Base-by-base conservation (phyloP, 2,888 invertebrate species). In the Cheilosia pagana region DNA sequence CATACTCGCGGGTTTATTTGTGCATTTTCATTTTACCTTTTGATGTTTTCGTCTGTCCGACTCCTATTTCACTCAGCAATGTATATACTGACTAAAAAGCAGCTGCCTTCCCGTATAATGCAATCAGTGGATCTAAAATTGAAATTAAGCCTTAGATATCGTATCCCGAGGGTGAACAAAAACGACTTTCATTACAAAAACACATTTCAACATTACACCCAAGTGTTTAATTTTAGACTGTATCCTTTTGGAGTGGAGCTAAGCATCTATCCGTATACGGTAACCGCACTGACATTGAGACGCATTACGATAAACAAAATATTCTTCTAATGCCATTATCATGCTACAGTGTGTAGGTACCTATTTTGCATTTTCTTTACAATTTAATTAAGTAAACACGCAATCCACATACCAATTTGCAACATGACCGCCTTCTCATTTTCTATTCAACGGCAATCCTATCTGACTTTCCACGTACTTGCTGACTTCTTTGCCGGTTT, bases 391-490 rank as follows among this genome's bases (percentile, higher is more conserved):
- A 70, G 48, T 23, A 59, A 70, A 59, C 59, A 59, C 48, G 35
- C 48, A 48, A 70, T 59, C 59, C 48, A 70, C 70, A 59, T 59
- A 39, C 57, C 70, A 70, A 70, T 70, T 70, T 70, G 70, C 59
- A 70, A 59, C 57, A 48, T 57, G 68, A 57, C 70, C 59, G 59
- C 23, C 48, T 50, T 39, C 59, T 59, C 59, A 70, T 59, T 39
- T 70, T 14, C 59, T 35, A 59, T 70, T 70, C 70, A 48, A 23
- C 21, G 21, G 12, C 35, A 48, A 70, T 19, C 23, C 35, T 41
- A 39, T 59, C 28, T 1, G 23, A 31, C 45, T 23, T 45, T n/a
- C 53, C 12, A 39, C 5, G 25, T 63, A 35, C 63, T 31, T 14
- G 21, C 31, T 12, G 35, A 52, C 68, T 45, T 57, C n/a, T 70